Evolutionary conservation across 1,140 invertebrate species (phyloP), one percentile per base, ranked within the genome.

Genomic region (Bombus balteatus): DNA sequence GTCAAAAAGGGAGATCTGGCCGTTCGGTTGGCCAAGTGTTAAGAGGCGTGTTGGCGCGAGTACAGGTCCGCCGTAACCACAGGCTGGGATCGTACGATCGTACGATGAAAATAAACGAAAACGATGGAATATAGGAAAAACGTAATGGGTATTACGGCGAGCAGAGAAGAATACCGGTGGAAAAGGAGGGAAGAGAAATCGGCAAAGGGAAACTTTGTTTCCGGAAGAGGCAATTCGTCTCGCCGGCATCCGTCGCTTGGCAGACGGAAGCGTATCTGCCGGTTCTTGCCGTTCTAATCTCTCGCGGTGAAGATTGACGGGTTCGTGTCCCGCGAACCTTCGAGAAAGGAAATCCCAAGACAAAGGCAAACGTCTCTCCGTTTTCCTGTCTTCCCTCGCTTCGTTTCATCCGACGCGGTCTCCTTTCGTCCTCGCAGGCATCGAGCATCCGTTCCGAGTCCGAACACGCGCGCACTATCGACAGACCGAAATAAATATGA

Each of bases 401-500:
- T 34, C 71, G 65, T 83, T 59, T 75, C 53, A 2, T 65, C 68
- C 74, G 15, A 41, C 18, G 18, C 18, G 47, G 47, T 53, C 47
- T 53, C 47, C 18, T 53, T 53, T 22, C 47, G 47, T 53, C 47
- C 18, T 53, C 47, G 18, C 47, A 53, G 47, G 18, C 47, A 53
- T 53, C 47, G 47, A 53, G 53, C 76, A 18, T 68, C 32, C 43
- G 62, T n/a, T 41, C 13, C 41, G 18, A 28, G 62, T 47, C 77
- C 39, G 62, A 37, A 47, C n/a, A 65, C 59, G 28, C 70, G 32
- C 71, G 59, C 57, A 22, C 22, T 66, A 82, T 82, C 77, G 76
- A 83, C 73, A 77, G 70, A 68, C 62, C 82, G 74, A 85, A 85
- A 88, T 86, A 88, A 89, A 90, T 89, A 88, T 89, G 83, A 91